phyloP scores from a whole-genome alignment of 2,797 vertebrate genomes.

The Clarias laeviceps region DNA sequence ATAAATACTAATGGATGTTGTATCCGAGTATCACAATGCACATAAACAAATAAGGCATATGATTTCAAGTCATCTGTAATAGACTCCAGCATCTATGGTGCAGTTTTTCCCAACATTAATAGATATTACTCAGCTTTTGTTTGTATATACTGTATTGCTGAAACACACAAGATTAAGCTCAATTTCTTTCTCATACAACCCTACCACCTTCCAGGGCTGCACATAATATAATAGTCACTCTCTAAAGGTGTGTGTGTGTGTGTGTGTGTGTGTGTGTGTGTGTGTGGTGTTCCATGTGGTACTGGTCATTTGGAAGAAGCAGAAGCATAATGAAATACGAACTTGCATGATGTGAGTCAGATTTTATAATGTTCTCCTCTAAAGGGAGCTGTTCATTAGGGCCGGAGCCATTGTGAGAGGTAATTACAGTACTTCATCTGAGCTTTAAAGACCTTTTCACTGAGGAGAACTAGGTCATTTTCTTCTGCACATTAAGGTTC shows the following conservation, averaged over 20 bases:
- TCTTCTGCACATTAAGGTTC: conserved; percentile 44
- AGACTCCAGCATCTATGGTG: too few relatives aligned
- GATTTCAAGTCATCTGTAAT: too few relatives aligned
- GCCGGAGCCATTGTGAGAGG: conserved; percentile 43
- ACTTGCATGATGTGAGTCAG: conserved; percentile 41
- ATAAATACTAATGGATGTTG: too few relatives aligned
- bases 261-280: neutral
- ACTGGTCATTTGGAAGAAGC: conserved; percentile 40
- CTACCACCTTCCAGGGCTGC: neutral
- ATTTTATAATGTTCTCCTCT: conserved; percentile 51
- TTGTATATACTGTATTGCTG: neutral
- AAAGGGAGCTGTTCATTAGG: conserved; percentile 58
- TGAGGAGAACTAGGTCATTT: conserved; percentile 50
- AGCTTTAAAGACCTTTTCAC: conserved; percentile 54
- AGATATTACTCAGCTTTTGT: neutral
- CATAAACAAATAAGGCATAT: too few relatives aligned
- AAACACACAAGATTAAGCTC: too few relatives aligned
- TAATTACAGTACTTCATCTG: conserved; percentile 57
- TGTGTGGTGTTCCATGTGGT: conserved; percentile 24
- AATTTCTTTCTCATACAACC: neutral
- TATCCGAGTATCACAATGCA: too few relatives aligned
- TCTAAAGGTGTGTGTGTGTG: neutral
- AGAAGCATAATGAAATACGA: conserved; percentile 52
- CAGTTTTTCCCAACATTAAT: neutral
- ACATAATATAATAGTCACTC: neutral